A percentile compares a stretch with the other conserved stretches of the same genome.
Conservation (phyloP, 1,140 invertebrate genomes). For the Halyomorpha halys region DNA sequence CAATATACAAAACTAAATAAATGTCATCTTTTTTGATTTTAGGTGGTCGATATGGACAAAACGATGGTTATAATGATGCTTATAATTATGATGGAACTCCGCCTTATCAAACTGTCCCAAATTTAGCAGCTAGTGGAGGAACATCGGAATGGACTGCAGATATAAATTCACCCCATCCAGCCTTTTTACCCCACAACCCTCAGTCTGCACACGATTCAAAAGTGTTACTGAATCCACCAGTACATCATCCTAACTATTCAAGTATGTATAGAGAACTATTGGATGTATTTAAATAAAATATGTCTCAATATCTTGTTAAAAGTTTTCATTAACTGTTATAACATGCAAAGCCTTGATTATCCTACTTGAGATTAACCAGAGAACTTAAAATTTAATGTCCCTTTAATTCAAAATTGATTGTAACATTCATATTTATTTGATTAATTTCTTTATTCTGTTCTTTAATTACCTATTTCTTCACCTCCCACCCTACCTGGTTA, state of each 20-base stretch:
- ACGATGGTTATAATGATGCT: conserved; percentile 52
- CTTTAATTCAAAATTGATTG: no score
- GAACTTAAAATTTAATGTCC: no score
- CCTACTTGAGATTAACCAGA: no score
- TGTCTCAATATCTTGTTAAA: no score
- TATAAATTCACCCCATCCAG: conserved; percentile 41
- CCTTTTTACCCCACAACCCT: conserved; percentile 40
- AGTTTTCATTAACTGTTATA: no score
- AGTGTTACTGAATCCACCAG: conserved; percentile 54
- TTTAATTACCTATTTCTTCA: no score
- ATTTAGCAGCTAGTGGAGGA: conserved; percentile 38
- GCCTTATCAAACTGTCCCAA: conserved; percentile 73
- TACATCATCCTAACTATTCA: conserved; percentile 59
- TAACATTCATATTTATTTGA: no score
- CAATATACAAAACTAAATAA: background rate
- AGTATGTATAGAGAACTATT: conserved; percentile 37
- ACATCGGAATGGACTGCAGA: conserved; percentile 37
- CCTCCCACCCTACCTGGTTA: background rate
- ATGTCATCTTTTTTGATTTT: conserved; percentile 30
- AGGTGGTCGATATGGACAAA: conserved; percentile 45
- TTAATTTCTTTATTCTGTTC: no score
- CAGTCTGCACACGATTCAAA: conserved; percentile 50
- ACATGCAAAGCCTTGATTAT: no score
- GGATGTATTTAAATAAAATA: background rate
- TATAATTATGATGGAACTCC: conserved; percentile 57